Evolutionary conservation across 2,113 vertebrate genomes (phyloP), one percentile per base, ranked within the genome.

Genomic region (Echinops telfairi): DNA sequence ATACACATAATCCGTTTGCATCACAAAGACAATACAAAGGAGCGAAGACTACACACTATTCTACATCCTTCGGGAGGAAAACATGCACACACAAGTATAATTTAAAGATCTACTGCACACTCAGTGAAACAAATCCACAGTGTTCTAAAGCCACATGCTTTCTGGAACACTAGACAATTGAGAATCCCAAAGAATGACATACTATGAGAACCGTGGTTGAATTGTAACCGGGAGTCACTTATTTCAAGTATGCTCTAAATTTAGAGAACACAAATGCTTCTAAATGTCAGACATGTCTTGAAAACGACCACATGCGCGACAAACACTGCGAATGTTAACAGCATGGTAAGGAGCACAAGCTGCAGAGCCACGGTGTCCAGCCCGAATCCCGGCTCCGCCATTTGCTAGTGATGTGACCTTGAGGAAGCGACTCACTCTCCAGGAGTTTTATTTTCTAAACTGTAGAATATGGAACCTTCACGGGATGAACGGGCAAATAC

Each of bases 131-230:
- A 62, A 62, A 62, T 62, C 60, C 12, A 62, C 22, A 22, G 60
- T 62, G 22, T 23, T 62, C 60, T 62, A 62, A 62, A 20, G 6
- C 22, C 17, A 62, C 12, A 17, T 62, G 68, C 14, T 78, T 95
- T 90, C 78, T 68, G 11, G 23, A 94, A 93, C 47, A 91, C 29
- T 75, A 82, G 43, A 89, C 3, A 88, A 62, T 62, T 62, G 22
- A 90, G 47, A 96, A 94, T 23, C 71, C 43, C 80, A 92, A 81
- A 95, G 84, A 89, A 90, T 83, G 29, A 77, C 62, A 57, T 62
- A 20, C 60, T 31, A 77, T 78, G 22, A 82, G 93, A 89, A 87
- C 19, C 14, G 62, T 77, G 71, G 60, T 58, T 95, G 36, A 19
- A 89, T 60, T 95, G 83, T 53, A 53, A 53, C 47, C 5, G 47